Evolutionary conservation across 1,140 invertebrate species (phyloP), one percentile per base, ranked within the genome.

Genomic region (Choristoneura fumiferana): DNA sequence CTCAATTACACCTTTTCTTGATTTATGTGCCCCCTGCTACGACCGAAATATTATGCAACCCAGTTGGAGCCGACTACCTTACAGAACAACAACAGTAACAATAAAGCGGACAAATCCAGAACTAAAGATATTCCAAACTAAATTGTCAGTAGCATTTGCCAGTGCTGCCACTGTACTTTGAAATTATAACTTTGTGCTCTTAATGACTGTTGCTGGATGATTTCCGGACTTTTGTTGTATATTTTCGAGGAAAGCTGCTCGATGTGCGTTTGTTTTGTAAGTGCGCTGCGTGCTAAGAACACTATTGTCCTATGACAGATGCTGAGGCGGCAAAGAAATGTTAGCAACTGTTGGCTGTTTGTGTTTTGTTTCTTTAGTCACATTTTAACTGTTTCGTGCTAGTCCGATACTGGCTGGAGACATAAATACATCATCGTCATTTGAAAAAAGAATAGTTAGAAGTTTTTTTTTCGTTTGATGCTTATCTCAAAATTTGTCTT

Each of bases 1-100:
- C 43, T 49, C 43, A 49, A 49, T 49, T 49, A 49, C 43, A 49
- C 22, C 43, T 49, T 49, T 49, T n/a, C 43, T 18, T 49, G 43
- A 49, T 49, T 49, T 49, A 49, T 49, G 22, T 22, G 43, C 43
- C 43, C 43, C 43, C 43, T n/a, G 43, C 43, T 18, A 12, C n/a
- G 43, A 6, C 18, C 18, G 18, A 18, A 49, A 17, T 9, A 49
- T 49, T 49, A 49, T 22, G 43, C 43, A 49, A 49, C 43, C n/a
- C 43, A 1, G 43, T 49, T 18, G 43, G 43, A 49, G 18, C 22
- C 22, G 43, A 49, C 43, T 49, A 49, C 43, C 43, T 29, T 49
- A 29, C 4, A 49, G 3, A 8, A 8, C 10, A n/a, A 22, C 43
- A 13, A 49, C n/a, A 22, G n/a, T 43, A 49, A 33, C n/a, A 29